Base-by-base conservation (phyloP, 2,888 invertebrate genomes). In the Quadriops clusia region DNA sequence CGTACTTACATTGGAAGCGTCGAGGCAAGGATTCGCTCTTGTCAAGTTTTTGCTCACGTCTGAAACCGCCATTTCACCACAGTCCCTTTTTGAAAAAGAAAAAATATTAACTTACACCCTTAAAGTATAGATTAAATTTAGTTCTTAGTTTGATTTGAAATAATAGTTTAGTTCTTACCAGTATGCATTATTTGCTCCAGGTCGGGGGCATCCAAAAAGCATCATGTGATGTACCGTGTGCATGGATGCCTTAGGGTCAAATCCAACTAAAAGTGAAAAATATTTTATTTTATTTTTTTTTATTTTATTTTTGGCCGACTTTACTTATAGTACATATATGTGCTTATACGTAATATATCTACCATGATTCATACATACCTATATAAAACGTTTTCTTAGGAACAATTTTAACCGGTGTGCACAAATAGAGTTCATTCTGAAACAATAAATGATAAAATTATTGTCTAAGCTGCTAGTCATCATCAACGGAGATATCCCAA, bases 171-270 rank as follows among this genome's bases (percentile, higher is more conserved):
- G 22, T 32, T 59, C 68, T 65, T 63, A 81, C 89, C 90, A 87
- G 28, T 82, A 77, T 12, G 69, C 60, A 33, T 76, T 72, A 38
- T 68, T 63, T 17, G 72, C 70, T 2, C 86, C 87, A 0, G 87
- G 91, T 33, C 72, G 72, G 3, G 74, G 68, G 51, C 94, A 94
- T 8, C 93, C 93, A 53, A 90, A 94, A 1, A 94, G 59, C 27
- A 94, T 64, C 76, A 94, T 91, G 58, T 94, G 94, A 64, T 94
- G 94, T 6, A 89, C 87, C 3, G 80, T 84, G 51, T 81, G 70
- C 82, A 85, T 86, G 7, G 85, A 78, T 2, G 90, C 87, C 52
- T 91, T 86, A 2, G 94, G 91, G 58, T 85, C 75, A 58, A 91
- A 97, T 23, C 87, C 90, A 49, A 86, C 89, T 84, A 61, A 27